A percentile compares a stretch with the other conserved stretches of the same genome.
Conservation (phyloP, 1,140 invertebrate genomes). For the Penaeus vannamei region DNA sequence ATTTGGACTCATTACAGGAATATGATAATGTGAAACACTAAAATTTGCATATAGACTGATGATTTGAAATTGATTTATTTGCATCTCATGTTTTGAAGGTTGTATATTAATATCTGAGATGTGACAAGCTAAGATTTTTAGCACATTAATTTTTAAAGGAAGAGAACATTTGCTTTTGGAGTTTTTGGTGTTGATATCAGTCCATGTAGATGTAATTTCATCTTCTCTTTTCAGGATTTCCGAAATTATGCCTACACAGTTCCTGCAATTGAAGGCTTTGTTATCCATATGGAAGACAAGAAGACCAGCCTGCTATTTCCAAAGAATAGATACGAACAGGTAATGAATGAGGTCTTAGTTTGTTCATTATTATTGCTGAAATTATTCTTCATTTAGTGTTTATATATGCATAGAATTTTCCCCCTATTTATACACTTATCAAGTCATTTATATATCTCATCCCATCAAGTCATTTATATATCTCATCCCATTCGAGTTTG, state of each 20-base stretch:
- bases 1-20: too few relatives aligned
- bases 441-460: too few relatives aligned
- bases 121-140: neutral
- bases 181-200: neutral
- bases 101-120: too few relatives aligned
- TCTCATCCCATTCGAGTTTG: too few relatives aligned
- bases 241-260: constrained; percentile 89
- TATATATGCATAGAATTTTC: neutral
- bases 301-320: constrained; percentile 86
- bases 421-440: too few relatives aligned
- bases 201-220: neutral
- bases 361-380: neutral
- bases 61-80: too few relatives aligned
- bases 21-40: neutral
- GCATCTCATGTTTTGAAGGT: too few relatives aligned
- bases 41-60: neutral
- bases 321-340: constrained; percentile 86
- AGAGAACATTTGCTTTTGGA: neutral
- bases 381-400: neutral
- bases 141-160: neutral
- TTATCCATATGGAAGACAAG: constrained; percentile 88
- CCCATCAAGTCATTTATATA: too few relatives aligned
- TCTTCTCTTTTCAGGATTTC: constrained; percentile 79
- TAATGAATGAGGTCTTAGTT: constrained; percentile 68
- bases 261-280: constrained; percentile 83